Conservation (phyloP, 2,888 invertebrate genomes). For the Tenthredo livida region DNA sequence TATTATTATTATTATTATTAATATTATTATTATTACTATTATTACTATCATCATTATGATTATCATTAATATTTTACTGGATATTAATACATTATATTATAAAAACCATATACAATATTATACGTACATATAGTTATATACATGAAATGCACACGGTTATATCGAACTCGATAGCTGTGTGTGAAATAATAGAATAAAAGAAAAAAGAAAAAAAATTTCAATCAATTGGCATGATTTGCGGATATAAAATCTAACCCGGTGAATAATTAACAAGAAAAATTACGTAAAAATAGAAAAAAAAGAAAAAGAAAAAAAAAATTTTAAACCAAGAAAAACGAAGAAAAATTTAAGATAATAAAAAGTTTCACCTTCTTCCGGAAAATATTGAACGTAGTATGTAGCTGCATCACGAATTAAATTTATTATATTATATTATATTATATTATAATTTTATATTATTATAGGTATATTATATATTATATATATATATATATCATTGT, state of each 20-base stretch:
- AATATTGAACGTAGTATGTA: constrained; percentile 22
- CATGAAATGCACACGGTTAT: constrained; percentile 5
- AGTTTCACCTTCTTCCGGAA: neutral
- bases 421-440: too few relatives aligned
- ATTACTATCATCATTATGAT: constrained; percentile 52
- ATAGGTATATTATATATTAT: neutral
- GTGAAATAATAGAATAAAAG: constrained; percentile 2
- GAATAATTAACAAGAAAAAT: neutral
- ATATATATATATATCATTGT: constrained; percentile 10
- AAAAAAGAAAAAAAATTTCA: neutral
- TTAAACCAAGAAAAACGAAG: neutral
- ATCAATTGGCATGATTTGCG: neutral
- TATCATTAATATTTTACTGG: constrained; percentile 49
- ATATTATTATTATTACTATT: constrained; percentile 62
- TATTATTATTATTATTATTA: constrained; percentile 54
- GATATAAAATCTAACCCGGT: neutral
- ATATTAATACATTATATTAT: constrained; percentile 40
- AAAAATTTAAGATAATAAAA: neutral
- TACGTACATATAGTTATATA: constrained; percentile 30
- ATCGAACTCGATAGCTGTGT: neutral
- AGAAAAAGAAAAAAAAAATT: neutral
- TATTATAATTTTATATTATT: constrained; percentile 55
- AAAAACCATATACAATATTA: constrained; percentile 20
- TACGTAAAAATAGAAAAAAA: neutral
- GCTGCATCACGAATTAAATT: constrained; percentile 56